Percentiles rank a stretch among this genome's conserved stretches.
Conservation (phyloP, 1,140 invertebrate genomes). For the Drosophila bifasciata region DNA sequence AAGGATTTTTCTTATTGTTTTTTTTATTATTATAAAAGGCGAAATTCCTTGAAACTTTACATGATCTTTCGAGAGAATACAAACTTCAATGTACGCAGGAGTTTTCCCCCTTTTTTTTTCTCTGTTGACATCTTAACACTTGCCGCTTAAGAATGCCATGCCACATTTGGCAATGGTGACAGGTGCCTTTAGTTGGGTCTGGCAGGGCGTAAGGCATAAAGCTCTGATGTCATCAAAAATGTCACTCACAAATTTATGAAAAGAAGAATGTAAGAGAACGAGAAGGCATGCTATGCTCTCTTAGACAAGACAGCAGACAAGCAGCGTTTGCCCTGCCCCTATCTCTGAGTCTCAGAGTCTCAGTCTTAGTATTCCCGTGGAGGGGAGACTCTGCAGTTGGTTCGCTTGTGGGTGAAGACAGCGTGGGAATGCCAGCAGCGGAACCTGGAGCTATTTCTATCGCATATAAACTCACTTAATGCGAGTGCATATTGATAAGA, state of each 20-base stretch:
- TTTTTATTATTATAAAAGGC: too few species aligned
- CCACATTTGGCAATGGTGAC: conserved; percentile 77
- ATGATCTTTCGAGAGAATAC: conserved; percentile 34
- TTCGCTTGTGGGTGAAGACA: conserved; percentile 6
- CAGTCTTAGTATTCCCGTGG: too few species aligned
- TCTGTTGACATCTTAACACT: conserved; percentile 79
- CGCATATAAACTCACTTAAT: conserved; percentile 74
- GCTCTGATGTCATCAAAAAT: conserved; percentile 80
- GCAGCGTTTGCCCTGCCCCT: not conserved
- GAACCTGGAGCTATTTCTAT: conserved; percentile 47
- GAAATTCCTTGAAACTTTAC: too few species aligned
- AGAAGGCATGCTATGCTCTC: conserved; percentile 34
- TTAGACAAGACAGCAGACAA: conserved; percentile 33
- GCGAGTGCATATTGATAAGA: conserved; percentile 76
- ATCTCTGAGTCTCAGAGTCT: not conserved
- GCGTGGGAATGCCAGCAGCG: conserved; percentile 46
- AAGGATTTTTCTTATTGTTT: too few species aligned
- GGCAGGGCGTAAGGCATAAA: conserved; percentile 67
- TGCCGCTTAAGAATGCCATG: conserved; percentile 73
- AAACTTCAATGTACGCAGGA: conserved; percentile 1
- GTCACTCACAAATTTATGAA: conserved; percentile 82
- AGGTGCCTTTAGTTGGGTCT: conserved; percentile 78
- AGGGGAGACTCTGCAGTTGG: not conserved
- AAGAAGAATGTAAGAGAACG: conserved; percentile 54
- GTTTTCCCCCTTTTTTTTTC: conserved; percentile 17